Percentiles rank a stretch among this genome's conserved stretches.
Evolutionary conservation across 2,888 invertebrate genomes (phyloP).

Genomic region (Pammene fasciana): DNA sequence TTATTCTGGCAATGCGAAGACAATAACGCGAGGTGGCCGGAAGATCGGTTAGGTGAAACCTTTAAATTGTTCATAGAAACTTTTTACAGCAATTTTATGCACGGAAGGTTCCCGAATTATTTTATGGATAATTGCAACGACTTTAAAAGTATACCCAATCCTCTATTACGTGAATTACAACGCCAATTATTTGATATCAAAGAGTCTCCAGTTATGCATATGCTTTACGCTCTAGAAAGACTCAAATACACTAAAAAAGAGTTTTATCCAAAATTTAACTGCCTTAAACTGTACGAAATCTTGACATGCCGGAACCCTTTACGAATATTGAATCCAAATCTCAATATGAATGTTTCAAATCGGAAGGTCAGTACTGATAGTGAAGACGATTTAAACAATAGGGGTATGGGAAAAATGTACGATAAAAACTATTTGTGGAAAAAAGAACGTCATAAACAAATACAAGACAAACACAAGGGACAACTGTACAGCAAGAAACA

Average conservation of each 20-base stretch:
- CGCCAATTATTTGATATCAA: constrained; percentile 86
- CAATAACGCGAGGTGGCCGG: constrained; percentile 88
- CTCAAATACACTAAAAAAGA: constrained; percentile 83
- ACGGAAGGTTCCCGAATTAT: constrained; percentile 86
- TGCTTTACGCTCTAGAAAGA: constrained; percentile 87
- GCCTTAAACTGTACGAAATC: constrained; percentile 83
- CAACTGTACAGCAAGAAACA: constrained; percentile 61
- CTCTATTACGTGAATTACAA: constrained; percentile 85
- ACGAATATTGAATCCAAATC: constrained; percentile 74
- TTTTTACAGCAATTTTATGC: constrained; percentile 85
- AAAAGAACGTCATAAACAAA: constrained; percentile 68
- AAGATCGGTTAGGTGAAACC: constrained; percentile 88
- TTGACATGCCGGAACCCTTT: constrained; percentile 82
- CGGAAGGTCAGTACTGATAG: constrained; percentile 66
- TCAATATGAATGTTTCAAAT: constrained; percentile 56
- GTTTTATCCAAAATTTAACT: constrained; percentile 86
- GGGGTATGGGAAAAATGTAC: constrained; percentile 77
- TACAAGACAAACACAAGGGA: constrained; percentile 62
- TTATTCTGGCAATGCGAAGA: constrained; percentile 91
- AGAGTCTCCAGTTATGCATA: constrained; percentile 88
- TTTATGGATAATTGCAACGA: constrained; percentile 89
- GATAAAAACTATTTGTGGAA: constrained; percentile 81
- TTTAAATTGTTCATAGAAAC: constrained; percentile 85
- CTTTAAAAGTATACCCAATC: constrained; percentile 87
- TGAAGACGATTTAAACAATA: constrained; percentile 72